These are phyloP conservation scores for Cephalotes varians DNA, from an alignment of 2,888 invertebrate species.

Conservation along the genomic window DNA sequence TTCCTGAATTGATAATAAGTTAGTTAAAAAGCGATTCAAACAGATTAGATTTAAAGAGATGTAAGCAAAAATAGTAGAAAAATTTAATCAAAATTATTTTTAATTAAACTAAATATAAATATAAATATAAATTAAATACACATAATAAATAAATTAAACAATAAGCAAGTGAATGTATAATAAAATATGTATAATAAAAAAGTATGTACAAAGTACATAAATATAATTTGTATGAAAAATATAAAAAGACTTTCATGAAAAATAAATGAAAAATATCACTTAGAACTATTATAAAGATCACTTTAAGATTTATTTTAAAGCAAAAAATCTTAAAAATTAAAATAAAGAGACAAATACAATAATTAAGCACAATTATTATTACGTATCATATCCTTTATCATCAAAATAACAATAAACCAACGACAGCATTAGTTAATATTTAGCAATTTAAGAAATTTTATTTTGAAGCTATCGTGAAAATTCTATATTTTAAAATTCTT, in stretches of 20 bases:
- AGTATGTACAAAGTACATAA: neutral
- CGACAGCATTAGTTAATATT: neutral
- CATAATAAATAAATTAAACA: too few species aligned
- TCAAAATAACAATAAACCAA: neutral
- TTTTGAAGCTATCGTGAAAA: neutral
- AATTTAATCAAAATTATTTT: neutral
- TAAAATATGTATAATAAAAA: neutral
- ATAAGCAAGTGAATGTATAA: too few species aligned
- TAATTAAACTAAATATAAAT: neutral
- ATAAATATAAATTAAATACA: too few species aligned
- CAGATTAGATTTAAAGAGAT: neutral
- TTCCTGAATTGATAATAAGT: conserved; percentile 22
- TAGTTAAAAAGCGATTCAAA: neutral
- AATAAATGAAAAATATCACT: neutral
- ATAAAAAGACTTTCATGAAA: neutral
- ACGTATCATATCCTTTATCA: neutral
- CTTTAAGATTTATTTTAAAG: neutral
- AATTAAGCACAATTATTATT: neutral
- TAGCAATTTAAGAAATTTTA: neutral
- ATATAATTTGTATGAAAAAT: neutral
- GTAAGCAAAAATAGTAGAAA: neutral
- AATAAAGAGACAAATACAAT: neutral
- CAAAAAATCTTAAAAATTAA: neutral
- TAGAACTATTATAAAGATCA: neutral
- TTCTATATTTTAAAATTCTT: neutral